Evolutionary conservation across 30 jellyfish, hydroid and myxozoan species (phyloP).

Genomic region (Cassiopea xamachana): DNA sequence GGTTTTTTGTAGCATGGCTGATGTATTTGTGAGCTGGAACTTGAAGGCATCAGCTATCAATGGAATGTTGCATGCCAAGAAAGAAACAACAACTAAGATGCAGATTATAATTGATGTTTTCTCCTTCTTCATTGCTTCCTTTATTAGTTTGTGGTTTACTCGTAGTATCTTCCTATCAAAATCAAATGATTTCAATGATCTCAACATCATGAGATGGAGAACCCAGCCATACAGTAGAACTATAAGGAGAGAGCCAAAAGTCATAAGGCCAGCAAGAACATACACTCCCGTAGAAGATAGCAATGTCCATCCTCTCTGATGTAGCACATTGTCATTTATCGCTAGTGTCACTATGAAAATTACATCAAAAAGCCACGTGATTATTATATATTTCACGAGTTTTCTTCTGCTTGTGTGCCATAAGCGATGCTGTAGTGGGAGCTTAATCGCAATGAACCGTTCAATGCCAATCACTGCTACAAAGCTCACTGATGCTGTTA

Average conservation of each 20-base stretch:
- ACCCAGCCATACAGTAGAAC: constrained; percentile 22
- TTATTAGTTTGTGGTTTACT: constrained; percentile 6
- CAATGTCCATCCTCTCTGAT: too few species aligned
- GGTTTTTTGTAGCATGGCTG: background rate
- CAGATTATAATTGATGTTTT: constrained; percentile 32
- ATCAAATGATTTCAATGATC: constrained; percentile 1
- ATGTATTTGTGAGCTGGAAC: background rate
- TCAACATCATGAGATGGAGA: constrained; percentile 6
- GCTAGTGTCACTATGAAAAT: background rate
- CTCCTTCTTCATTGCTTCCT: constrained; percentile 45
- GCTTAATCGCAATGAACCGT: constrained; percentile 27
- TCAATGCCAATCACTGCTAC: constrained; percentile 29
- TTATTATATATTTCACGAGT: background rate
- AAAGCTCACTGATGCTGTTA: constrained; percentile 1
- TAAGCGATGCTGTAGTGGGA: constrained; percentile 43
- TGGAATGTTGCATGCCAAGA: constrained; percentile 28
- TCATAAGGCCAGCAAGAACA: background rate
- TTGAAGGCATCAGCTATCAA: background rate
- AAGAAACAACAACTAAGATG: constrained; percentile 31
- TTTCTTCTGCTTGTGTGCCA: constrained; percentile 22
- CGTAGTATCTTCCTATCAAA: constrained; percentile 10
- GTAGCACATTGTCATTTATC: background rate
- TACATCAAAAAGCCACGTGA: constrained; percentile 28
- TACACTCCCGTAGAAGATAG: background rate
- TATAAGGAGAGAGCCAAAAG: background rate